Evolutionary conservation across 2,888 invertebrate genomes (phyloP).

Genomic region (Sesia apiformis): DNA sequence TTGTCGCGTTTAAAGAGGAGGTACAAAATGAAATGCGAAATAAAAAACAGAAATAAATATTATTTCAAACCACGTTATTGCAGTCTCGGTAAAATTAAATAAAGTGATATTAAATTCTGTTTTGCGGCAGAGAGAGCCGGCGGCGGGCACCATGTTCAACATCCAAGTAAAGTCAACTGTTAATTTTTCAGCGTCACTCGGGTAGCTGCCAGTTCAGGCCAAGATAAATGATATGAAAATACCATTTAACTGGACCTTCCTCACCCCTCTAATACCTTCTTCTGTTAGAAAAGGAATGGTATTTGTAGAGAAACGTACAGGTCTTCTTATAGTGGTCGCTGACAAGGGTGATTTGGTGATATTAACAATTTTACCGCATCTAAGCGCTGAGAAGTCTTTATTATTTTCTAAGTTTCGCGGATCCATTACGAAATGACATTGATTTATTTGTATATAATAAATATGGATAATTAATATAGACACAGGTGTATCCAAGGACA

Average conservation of each 20-base stretch:
- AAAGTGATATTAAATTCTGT: too few species aligned
- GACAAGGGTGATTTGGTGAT: slow-evolving; percentile 25
- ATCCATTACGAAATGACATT: not conserved
- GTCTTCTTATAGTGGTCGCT: not conserved
- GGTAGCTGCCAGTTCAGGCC: slow-evolving; percentile 20
- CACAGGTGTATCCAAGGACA: too few species aligned
- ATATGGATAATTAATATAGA: too few species aligned
- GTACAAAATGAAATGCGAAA: too few species aligned
- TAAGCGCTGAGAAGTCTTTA: not conserved
- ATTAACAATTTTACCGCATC: slow-evolving; percentile 23
- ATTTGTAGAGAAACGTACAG: not conserved
- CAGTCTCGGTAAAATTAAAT: too few species aligned
- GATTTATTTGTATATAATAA: too few species aligned
- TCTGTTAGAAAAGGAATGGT: not conserved
- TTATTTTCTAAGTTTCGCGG: not conserved
- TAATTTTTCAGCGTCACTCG: slow-evolving; percentile 27
- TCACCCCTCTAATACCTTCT: slow-evolving; percentile 5
- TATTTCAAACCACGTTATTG: too few species aligned
- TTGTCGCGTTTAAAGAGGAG: too few species aligned
- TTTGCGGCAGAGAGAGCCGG: too few species aligned
- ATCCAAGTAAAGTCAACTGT: slow-evolving; percentile 13
- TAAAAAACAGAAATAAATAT: too few species aligned
- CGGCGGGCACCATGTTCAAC: not conserved
- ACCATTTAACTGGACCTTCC: slow-evolving; percentile 15
- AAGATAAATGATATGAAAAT: slow-evolving; percentile 25